phyloP scores from a whole-genome alignment of 2,113 vertebrate genomes.

The Gila orcuttii region DNA sequence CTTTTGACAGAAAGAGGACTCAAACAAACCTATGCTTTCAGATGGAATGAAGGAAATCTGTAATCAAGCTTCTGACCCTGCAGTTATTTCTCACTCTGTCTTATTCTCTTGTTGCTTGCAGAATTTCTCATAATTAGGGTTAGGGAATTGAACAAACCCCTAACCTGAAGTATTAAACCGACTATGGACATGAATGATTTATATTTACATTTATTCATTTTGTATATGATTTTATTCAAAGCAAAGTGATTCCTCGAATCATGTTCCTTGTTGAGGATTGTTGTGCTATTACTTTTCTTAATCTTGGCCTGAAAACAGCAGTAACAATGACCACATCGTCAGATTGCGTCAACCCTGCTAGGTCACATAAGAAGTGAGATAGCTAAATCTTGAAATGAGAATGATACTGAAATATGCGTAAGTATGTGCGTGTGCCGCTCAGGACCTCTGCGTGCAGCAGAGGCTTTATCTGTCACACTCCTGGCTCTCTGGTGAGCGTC shows the following conservation, averaged over 20 bases:
- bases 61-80: conserved; percentile 24
- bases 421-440: background rate
- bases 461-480: conserved; percentile 55
- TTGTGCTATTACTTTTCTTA: background rate
- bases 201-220: background rate
- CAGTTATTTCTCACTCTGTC: conserved; percentile 13
- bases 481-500: conserved; percentile 65
- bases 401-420: background rate
- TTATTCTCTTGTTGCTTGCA: background rate
- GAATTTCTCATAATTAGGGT: background rate
- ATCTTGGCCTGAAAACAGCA: conserved; percentile 27
- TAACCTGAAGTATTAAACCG: background rate
- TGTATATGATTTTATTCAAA: background rate
- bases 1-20: conserved; percentile 70
- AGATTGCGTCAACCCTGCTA: background rate
- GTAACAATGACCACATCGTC: conserved; percentile 25
- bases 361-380: background rate
- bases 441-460: conserved; percentile 61
- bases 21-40: conserved; percentile 22
- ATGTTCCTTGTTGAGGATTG: background rate
- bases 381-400: background rate
- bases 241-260: background rate
- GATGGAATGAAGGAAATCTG: conserved; percentile 17
- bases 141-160: background rate
- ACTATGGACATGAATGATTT: background rate